Base-by-base conservation (phyloP, 2,888 invertebrate species). In the Yponomeuta cagnagella region DNA sequence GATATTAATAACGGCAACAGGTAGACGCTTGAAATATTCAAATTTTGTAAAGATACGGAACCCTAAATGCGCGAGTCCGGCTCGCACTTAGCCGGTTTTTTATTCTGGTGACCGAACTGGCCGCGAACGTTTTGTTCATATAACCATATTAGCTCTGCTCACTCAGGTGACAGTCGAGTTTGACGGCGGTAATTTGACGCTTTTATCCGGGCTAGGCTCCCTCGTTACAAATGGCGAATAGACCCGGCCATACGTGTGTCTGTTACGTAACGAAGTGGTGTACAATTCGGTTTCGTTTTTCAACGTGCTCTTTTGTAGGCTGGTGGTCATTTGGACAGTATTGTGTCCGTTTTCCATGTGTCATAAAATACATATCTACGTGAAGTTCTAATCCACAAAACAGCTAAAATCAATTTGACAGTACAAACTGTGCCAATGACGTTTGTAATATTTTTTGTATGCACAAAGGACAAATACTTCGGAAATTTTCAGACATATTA, bases 131-230 rank as follows among this genome's bases (percentile, higher is more conserved):
- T 4, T 15, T 4, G 52, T 15, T 12, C 23, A 23, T 23, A 23
- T 23, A 23, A 5, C 15, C 12, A 4, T 15, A 58, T 58, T 58
- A 58, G 15, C 52, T 58, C 52, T 5, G 15, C 15, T 9, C 15
- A 12, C 52, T 58, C 52, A 58, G 52, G 52, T 58, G 52, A 58
- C 52, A 58, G 52, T 58, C 15, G 52, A 58, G 52, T 58, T 58
- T 58, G 52, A 58, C 52, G 52, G 52, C 52, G 52, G 52, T 58
- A 58, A 58, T 58, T 58, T 58, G 52, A 58, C 52, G 52, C 52
- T 5, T 58, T 58, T 58, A 58, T 58, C 52, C 52, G 52, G 43
- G 43, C 52, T 58, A 12, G 43, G 43, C 52, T 58, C 52, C 52
- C 52, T 58, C 52, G 52, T 58, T 58, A 58, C 52, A 58, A 58